Percentiles rank a stretch among this genome's conserved stretches.
Conservation (phyloP, 2,797 vertebrate genomes). For the Helostoma temminkii region DNA sequence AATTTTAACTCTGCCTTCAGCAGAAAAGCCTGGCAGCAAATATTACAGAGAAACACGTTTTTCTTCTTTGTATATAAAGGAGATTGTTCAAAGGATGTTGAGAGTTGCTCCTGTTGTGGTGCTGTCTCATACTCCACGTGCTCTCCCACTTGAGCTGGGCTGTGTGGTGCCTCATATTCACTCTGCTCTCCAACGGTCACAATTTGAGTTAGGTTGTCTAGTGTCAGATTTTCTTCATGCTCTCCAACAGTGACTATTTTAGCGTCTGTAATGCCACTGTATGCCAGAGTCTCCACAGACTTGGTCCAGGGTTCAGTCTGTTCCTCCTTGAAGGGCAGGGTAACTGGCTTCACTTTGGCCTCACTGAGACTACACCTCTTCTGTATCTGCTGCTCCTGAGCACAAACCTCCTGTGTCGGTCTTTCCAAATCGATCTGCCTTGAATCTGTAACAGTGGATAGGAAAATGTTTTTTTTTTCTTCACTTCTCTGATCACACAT, state of each 20-base stretch:
- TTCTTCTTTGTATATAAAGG: neutral
- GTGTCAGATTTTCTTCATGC: neutral
- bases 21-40: conserved; percentile 20
- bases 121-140: neutral
- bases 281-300: neutral
- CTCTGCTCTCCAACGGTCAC: neutral
- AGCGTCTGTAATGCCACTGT: neutral
- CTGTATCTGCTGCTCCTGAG: conserved; percentile 28
- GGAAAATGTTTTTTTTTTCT: conserved; percentile 42
- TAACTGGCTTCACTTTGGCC: conserved; percentile 8
- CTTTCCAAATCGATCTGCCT: conserved; percentile 41
- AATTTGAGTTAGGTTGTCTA: neutral
- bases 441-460: conserved; percentile 61
- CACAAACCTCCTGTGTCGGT: conserved; percentile 41
- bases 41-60: conserved; percentile 7
- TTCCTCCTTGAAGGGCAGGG: conserved; percentile 26
- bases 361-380: conserved; percentile 19
- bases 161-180: neutral
- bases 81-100: neutral
- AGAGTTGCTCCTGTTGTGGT: neutral
- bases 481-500: conserved; percentile 38
- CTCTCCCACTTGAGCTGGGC: neutral
- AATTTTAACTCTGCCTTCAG: neutral
- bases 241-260: neutral
- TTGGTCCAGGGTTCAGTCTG: neutral